Conservation (phyloP, 2,797 vertebrate species). For the Lepus oiostolus region DNA sequence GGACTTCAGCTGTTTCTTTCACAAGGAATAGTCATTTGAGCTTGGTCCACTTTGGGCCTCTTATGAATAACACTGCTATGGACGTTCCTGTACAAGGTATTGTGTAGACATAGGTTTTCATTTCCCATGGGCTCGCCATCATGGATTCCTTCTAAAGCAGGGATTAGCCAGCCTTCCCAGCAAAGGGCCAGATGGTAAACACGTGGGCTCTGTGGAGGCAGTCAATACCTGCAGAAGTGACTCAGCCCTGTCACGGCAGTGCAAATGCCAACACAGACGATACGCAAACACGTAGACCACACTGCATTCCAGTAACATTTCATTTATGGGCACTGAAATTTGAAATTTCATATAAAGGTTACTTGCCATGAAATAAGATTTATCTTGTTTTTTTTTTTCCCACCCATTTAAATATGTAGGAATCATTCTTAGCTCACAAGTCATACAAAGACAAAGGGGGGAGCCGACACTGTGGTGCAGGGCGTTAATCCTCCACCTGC, state of each 20-base stretch:
- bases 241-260: neutral
- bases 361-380: slow-evolving; percentile 14
- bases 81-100: neutral
- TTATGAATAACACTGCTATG: neutral
- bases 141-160: slow-evolving; percentile 11
- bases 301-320: neutral
- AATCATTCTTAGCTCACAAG: neutral
- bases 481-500: neutral
- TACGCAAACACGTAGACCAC: neutral
- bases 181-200: neutral
- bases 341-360: slow-evolving; percentile 1
- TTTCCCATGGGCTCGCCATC: neutral
- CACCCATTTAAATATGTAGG: neutral
- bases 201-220: neutral
- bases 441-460: neutral
- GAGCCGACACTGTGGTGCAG: neutral
- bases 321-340: neutral
- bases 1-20: neutral
- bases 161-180: neutral
- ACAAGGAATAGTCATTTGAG: neutral
- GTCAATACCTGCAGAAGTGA: neutral
- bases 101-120: neutral
- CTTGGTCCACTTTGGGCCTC: neutral
- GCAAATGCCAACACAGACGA: neutral
- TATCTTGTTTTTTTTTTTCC: neutral